These are phyloP conservation scores for Aurelia sp. DNA, from an alignment of 30 jellyfish, hydroid and myxozoan genomes.

Conservation along the genomic window DNA sequence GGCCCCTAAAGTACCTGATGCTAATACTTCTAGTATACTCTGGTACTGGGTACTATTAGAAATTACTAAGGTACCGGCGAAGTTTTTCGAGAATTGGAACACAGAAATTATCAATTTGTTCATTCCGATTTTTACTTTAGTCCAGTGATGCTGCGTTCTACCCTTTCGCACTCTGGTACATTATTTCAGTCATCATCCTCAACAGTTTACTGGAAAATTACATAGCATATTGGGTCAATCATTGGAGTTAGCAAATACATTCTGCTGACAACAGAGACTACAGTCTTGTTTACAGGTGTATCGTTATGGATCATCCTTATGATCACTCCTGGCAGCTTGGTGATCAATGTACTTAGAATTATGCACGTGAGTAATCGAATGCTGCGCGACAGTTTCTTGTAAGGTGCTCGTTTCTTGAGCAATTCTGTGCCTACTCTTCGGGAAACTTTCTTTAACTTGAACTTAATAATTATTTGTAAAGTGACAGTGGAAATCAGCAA, in stretches of 20 bases:
- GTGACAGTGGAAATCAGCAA: background rate
- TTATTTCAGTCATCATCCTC: too few species aligned
- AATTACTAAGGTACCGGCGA: too few species aligned
- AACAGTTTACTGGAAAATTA: background rate
- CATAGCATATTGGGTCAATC: constrained; percentile 20
- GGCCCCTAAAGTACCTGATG: too few species aligned
- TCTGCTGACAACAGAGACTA: background rate
- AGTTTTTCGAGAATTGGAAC: too few species aligned
- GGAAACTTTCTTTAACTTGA: background rate
- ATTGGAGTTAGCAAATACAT: constrained; percentile 1
- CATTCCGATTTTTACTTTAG: too few species aligned
- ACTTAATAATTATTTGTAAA: background rate
- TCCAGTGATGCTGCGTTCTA: too few species aligned
- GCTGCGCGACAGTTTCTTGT: background rate
- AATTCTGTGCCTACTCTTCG: background rate
- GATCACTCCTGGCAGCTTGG: background rate
- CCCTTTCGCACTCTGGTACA: too few species aligned
- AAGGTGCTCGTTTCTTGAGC: background rate
- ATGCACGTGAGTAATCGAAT: background rate
- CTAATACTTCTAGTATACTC: too few species aligned
- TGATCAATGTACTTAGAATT: background rate
- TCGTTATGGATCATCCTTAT: background rate
- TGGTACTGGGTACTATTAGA: too few species aligned
- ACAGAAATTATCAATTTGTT: too few species aligned
- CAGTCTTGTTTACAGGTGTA: background rate